phyloP scores from a whole-genome alignment of 2,113 vertebrate species.

The Antennarius striatus region DNA sequence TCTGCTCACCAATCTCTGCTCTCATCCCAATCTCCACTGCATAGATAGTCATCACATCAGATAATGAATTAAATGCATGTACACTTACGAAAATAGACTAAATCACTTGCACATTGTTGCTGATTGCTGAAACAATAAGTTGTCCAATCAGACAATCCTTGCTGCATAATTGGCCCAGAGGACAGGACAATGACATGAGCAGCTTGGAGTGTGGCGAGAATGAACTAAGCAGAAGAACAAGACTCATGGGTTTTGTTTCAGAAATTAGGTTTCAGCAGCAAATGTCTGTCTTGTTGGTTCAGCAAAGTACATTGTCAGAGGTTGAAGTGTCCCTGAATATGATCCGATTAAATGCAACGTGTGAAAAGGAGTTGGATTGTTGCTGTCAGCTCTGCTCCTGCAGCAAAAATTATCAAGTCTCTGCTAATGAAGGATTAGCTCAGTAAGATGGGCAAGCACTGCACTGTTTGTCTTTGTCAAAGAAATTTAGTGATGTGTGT shows the following conservation, averaged over 20 bases:
- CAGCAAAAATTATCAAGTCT: background rate
- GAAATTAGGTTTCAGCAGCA: constrained; percentile 47
- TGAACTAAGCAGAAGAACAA: constrained; percentile 30
- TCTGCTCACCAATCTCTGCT: constrained; percentile 63
- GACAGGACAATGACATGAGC: constrained; percentile 64
- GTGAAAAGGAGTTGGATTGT: constrained; percentile 17
- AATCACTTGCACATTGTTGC: constrained; percentile 37
- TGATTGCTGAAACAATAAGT: constrained; percentile 68
- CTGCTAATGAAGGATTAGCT: constrained; percentile 3
- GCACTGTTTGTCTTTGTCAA: no score
- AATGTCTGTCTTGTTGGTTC: constrained; percentile 53
- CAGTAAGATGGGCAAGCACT: no score
- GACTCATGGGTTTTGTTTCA: constrained; percentile 54
- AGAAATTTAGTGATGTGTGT: no score
- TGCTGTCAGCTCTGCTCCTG: constrained; percentile 14
- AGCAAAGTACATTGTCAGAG: constrained; percentile 55
- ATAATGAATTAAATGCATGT: constrained; percentile 60
- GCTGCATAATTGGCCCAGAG: constrained; percentile 65
- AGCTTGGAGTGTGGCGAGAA: constrained; percentile 22
- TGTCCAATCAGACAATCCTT: constrained; percentile 62
- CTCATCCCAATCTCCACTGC: constrained; percentile 47
- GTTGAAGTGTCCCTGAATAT: constrained; percentile 45
- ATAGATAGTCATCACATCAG: constrained; percentile 74
- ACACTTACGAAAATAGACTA: constrained; percentile 48
- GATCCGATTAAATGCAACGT: constrained; percentile 7